Conservation (phyloP, 2,797 vertebrate genomes). For the Spondyliosoma cantharus region DNA sequence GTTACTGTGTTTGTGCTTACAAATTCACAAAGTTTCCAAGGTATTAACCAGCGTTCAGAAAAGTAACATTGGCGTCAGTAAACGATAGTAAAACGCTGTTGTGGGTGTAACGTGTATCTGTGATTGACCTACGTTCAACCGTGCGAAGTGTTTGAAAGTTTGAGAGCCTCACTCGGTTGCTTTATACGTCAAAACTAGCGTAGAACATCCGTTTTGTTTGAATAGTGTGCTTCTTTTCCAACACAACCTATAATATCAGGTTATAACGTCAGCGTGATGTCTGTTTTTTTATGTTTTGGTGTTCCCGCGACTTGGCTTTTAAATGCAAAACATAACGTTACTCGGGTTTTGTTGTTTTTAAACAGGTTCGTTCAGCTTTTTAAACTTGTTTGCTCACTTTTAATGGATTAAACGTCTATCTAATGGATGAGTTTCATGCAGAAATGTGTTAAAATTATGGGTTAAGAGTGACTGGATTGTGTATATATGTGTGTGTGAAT, state of each 20-base stretch:
- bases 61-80: background rate
- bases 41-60: fast-evolving
- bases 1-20: fast-evolving
- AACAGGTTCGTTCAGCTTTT: background rate
- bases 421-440: background rate
- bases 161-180: background rate
- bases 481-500: conserved; percentile 15
- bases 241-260: fast-evolving
- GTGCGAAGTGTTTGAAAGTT: conserved; percentile 35
- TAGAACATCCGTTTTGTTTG: fast-evolving
- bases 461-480: conserved; percentile 16
- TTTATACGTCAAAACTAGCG: background rate
- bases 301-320: conserved; percentile 32
- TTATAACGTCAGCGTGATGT: background rate
- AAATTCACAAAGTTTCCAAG: fast-evolving
- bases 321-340: conserved; percentile 4
- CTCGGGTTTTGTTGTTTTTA: background rate
- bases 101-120: conserved; percentile 46
- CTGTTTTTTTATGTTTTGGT: background rate
- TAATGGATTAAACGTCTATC: fast-evolving
- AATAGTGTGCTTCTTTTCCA: background rate
- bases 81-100: conserved; percentile 10
- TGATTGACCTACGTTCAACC: background rate
- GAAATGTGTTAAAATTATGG: background rate
- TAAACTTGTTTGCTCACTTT: background rate